Conservation (phyloP, 1,140 invertebrate genomes). For the Hycleus phaleratus region DNA sequence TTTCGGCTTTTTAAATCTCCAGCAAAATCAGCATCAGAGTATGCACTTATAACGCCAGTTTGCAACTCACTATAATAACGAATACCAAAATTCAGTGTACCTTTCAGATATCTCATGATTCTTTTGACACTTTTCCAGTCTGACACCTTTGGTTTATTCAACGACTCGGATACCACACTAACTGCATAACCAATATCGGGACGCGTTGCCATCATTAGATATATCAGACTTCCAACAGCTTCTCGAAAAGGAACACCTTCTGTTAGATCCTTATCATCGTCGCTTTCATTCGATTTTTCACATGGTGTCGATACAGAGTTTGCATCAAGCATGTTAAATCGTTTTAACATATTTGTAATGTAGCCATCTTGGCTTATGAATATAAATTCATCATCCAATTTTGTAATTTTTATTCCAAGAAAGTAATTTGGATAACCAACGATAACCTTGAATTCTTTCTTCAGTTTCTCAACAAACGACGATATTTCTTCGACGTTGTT, state of each 20-base stretch:
- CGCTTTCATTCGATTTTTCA: neutral
- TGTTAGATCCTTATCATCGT: neutral
- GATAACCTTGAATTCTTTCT: conserved; percentile 15
- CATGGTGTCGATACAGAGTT: neutral
- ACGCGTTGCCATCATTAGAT: conserved; percentile 32
- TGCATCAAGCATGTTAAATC: conserved; percentile 6
- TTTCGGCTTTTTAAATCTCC: conserved; percentile 28
- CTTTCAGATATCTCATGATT: conserved; percentile 41
- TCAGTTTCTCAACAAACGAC: conserved; percentile 3
- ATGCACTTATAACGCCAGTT: conserved; percentile 16
- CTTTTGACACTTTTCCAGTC: conserved; percentile 38
- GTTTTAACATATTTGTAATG: conserved; percentile 7
- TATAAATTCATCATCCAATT: neutral
- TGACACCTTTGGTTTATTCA: conserved; percentile 16
- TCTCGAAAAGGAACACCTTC: conserved; percentile 31
- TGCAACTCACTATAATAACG: neutral
- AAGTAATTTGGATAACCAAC: conserved; percentile 3
- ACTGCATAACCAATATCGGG: conserved; percentile 43
- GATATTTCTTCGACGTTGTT: conserved; percentile 4
- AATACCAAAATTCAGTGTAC: conserved; percentile 34
- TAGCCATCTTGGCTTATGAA: conserved; percentile 14
- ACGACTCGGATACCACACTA: conserved; percentile 25
- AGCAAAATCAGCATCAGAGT: conserved; percentile 38
- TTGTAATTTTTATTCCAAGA: conserved; percentile 16
- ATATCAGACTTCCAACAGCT: conserved; percentile 39